Evolutionary conservation across 1,140 invertebrate genomes (phyloP).

Genomic region (Holotrichia oblita): DNA sequence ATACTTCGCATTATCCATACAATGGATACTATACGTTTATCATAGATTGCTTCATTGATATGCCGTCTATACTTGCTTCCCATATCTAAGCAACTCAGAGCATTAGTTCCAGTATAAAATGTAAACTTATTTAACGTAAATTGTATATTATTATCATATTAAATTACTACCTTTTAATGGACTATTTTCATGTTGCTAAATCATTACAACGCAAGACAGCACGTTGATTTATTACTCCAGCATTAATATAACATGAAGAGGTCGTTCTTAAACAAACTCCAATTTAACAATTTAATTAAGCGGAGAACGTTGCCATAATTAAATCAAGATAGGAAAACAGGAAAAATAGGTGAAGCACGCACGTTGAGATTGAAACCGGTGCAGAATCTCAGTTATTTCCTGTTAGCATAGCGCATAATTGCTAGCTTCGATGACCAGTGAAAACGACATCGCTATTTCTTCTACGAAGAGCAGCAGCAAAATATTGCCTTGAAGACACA

Average conservation of each 20-base stretch:
- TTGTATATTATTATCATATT: slow-evolving; percentile 16
- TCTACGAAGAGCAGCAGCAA: slow-evolving; percentile 5
- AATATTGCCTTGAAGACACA: not conserved
- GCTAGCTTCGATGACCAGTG: not conserved
- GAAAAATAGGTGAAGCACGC: not conserved
- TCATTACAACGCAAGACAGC: slow-evolving; percentile 11
- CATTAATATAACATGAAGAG: slow-evolving; percentile 25
- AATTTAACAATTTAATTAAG: slow-evolving; percentile 36
- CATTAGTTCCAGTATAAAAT: not conserved
- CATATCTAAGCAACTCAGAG: not conserved
- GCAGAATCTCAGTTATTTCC: slow-evolving; percentile 5
- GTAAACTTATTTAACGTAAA: slow-evolving; percentile 26
- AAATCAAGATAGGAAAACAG: slow-evolving; percentile 27
- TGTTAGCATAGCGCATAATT: slow-evolving; percentile 29
- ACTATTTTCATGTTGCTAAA: slow-evolving; percentile 35
- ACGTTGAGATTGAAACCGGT: not conserved
- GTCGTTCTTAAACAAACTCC: slow-evolving; percentile 23
- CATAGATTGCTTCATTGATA: no score
- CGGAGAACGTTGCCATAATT: slow-evolving; percentile 9
- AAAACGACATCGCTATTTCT: slow-evolving; percentile 9
- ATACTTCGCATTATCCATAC: no score
- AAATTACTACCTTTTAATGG: slow-evolving; percentile 18
- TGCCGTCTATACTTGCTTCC: no score
- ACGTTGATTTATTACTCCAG: not conserved
- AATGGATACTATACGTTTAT: no score